Conservation (phyloP, 2,113 vertebrate species). For the Numida meleagris region DNA sequence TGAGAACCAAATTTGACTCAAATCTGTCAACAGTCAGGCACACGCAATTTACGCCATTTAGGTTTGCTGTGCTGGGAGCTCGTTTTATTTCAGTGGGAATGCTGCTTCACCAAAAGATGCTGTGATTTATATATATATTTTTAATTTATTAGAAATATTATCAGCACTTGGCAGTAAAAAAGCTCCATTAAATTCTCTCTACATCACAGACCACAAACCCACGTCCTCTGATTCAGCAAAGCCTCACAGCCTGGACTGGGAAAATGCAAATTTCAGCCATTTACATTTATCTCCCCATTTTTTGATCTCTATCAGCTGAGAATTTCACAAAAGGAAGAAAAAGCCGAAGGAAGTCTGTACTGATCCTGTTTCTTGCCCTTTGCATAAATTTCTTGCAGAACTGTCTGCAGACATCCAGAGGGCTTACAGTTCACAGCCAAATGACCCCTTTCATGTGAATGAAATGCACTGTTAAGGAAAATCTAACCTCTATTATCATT, state of each 20-base stretch:
- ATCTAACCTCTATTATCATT: background rate
- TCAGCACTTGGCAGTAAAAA: background rate
- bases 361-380: background rate
- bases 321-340: constrained; percentile 12
- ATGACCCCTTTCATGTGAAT: background rate
- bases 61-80: background rate
- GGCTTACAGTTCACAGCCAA: background rate
- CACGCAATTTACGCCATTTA: background rate
- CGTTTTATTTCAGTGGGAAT: constrained; percentile 2
- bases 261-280: background rate
- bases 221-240: constrained; percentile 2
- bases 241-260: background rate
- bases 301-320: background rate
- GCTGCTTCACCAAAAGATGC: background rate
- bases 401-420: fast-evolving
- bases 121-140: background rate
- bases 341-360: background rate
- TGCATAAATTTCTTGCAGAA: background rate
- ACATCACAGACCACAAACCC: background rate
- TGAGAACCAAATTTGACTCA: constrained; percentile 15
- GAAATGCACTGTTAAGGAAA: background rate
- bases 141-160: background rate
- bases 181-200: background rate
- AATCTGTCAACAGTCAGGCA: background rate
- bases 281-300: background rate